phyloP scores from a whole-genome alignment of 2,113 vertebrate species.

The Ellobius talpinus region DNA sequence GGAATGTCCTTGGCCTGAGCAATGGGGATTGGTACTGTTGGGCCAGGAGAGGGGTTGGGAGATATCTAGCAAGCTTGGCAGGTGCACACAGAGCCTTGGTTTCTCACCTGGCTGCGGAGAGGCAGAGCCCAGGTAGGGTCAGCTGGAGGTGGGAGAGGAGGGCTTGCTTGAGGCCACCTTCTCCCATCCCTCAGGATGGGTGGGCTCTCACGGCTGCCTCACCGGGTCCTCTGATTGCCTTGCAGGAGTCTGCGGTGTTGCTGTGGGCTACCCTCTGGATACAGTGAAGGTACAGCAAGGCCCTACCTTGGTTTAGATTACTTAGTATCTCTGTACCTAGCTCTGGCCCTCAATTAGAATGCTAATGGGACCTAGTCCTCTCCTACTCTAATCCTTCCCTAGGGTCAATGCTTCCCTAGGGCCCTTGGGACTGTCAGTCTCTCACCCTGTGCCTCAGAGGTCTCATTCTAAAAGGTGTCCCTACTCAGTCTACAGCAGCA shows the following conservation, averaged over 20 bases:
- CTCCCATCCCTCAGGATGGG: background rate
- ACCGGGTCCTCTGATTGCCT: background rate
- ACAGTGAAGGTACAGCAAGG: conserved; percentile 90
- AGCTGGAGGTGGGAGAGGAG: too few species aligned
- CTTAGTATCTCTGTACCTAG: background rate
- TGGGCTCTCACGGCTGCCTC: background rate
- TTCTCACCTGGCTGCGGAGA: background rate
- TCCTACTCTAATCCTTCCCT: background rate
- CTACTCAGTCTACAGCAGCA: background rate
- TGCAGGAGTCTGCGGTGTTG: conserved; percentile 91
- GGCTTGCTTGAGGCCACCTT: background rate
- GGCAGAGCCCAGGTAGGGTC: background rate
- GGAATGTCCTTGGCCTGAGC: background rate
- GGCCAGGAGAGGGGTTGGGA: background rate
- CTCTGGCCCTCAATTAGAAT: background rate
- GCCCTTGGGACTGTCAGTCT: background rate
- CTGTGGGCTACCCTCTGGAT: conserved; percentile 92
- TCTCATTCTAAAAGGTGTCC: background rate
- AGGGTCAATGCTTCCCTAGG: background rate
- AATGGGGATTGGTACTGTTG: fast-evolving
- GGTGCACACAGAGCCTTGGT: background rate
- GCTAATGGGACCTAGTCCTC: background rate
- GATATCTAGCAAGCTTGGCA: fast-evolving
- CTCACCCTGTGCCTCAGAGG: background rate
- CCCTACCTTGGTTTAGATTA: background rate